phyloP scores from a whole-genome alignment of 2,797 vertebrate genomes.

The Podargus strigoides region DNA sequence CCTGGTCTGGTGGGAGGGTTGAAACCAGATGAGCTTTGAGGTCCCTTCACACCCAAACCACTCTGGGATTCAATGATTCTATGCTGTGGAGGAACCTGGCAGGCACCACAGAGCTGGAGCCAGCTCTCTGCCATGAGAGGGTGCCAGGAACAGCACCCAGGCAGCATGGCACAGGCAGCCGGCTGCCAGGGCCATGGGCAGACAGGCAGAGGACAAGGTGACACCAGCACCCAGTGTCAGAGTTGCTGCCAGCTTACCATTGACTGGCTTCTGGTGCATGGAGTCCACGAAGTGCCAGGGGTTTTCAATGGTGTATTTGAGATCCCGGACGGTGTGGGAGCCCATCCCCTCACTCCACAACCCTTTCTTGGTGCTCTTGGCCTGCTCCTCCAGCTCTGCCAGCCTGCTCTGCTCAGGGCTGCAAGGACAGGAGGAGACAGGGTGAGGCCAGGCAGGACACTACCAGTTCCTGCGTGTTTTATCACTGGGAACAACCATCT shows the following conservation, averaged over 20 bases:
- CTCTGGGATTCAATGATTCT: too few relatives aligned
- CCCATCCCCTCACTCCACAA: constrained; percentile 90
- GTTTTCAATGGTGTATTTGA: constrained; percentile 95
- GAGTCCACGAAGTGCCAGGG: constrained; percentile 95
- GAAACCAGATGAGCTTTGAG: too few relatives aligned
- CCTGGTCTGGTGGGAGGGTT: too few relatives aligned
- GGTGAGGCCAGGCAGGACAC: not conserved
- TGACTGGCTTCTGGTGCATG: constrained; percentile 94
- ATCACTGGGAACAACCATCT: fast-evolving
- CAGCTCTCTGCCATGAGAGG: not conserved
- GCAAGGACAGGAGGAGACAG: not conserved
- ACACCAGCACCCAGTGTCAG: not conserved
- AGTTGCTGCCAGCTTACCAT: constrained; percentile 75
- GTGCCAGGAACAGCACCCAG: not conserved
- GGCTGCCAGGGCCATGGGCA: too few relatives aligned
- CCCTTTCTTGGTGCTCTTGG: constrained; percentile 87
- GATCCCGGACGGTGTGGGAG: constrained; percentile 86
- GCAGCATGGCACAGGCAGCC: too few relatives aligned
- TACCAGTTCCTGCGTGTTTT: fast-evolving
- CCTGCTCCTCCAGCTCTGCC: constrained; percentile 91
- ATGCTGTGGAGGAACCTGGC: too few relatives aligned
- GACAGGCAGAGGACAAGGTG: not conserved
- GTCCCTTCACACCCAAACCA: too few relatives aligned
- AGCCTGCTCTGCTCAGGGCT: constrained; percentile 94
- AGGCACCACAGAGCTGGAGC: too few relatives aligned